These are phyloP conservation scores for Diplodus puntazzo DNA, from an alignment of 2,797 vertebrate genomes.

Conservation along the genomic window DNA sequence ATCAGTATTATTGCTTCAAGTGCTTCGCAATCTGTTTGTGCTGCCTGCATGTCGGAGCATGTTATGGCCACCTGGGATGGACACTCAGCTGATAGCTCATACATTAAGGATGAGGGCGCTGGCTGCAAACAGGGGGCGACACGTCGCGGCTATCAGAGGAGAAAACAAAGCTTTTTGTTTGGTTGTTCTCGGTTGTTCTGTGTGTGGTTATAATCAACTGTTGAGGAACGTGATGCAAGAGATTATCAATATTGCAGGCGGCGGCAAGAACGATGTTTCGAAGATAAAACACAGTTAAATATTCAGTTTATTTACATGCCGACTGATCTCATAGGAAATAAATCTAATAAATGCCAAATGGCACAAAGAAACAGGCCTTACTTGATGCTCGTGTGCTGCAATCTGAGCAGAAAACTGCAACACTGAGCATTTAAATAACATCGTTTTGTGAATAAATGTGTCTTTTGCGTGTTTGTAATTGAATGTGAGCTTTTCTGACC, in stretches of 20 bases:
- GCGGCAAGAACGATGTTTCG: not conserved
- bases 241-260: not conserved
- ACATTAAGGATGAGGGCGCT: constrained; percentile 51
- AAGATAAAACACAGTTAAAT: not conserved
- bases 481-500: not conserved
- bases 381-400: not conserved
- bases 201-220: not conserved
- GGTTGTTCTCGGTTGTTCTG: not conserved
- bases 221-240: not conserved
- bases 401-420: not conserved
- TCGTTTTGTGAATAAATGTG: not conserved
- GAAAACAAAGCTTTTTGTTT: constrained; percentile 24
- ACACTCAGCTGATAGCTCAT: constrained; percentile 60
- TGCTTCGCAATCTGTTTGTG: constrained; percentile 47
- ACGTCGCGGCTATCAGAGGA: constrained; percentile 16
- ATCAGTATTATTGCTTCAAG: constrained; percentile 37
- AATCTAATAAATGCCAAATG: not conserved
- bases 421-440: not conserved
- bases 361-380: not conserved
- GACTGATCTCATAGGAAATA: not conserved
- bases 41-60: constrained; percentile 43
- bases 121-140: constrained; percentile 33
- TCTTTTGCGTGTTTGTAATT: not conserved
- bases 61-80: constrained; percentile 53
- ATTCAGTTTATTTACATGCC: not conserved